A percentile compares a stretch with the other conserved stretches of the same genome.
Evolutionary conservation across 2,113 vertebrate species (phyloP).

Genomic region (Paramormyrops kingsleyae): DNA sequence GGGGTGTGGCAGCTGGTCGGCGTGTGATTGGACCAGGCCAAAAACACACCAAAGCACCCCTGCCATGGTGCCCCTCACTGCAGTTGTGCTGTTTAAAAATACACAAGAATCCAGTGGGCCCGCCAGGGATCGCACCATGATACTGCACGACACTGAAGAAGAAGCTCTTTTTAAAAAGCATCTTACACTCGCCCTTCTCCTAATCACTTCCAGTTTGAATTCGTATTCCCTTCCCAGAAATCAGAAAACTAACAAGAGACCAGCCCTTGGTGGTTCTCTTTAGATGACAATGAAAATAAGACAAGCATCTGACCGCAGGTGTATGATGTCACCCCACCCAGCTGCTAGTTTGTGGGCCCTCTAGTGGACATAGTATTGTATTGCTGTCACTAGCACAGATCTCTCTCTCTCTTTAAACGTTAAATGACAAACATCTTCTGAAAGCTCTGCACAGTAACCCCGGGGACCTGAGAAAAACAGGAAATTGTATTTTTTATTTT

Average conservation of each 20-base stretch:
- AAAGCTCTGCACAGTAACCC: neutral
- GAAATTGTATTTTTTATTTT: neutral
- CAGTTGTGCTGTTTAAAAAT: neutral
- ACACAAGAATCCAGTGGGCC: neutral
- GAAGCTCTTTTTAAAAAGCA: neutral
- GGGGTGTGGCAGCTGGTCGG: neutral
- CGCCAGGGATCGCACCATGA: neutral
- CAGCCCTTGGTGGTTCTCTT: neutral
- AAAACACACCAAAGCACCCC: neutral
- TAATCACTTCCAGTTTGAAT: neutral
- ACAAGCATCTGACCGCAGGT: neutral
- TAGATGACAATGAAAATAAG: neutral
- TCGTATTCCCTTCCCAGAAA: neutral
- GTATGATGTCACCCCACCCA: neutral
- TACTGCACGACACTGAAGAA: neutral
- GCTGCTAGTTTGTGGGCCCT: neutral
- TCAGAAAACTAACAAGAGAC: neutral
- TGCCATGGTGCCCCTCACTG: neutral
- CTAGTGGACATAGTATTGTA: neutral
- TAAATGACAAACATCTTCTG: neutral
- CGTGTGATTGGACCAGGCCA: neutral
- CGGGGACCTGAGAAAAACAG: neutral
- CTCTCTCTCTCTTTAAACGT: neutral
- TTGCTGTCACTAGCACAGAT: neutral
- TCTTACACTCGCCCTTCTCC: neutral